phyloP scores from a whole-genome alignment of 2,888 invertebrate genomes.

The Cataglyphis cursor region DNA sequence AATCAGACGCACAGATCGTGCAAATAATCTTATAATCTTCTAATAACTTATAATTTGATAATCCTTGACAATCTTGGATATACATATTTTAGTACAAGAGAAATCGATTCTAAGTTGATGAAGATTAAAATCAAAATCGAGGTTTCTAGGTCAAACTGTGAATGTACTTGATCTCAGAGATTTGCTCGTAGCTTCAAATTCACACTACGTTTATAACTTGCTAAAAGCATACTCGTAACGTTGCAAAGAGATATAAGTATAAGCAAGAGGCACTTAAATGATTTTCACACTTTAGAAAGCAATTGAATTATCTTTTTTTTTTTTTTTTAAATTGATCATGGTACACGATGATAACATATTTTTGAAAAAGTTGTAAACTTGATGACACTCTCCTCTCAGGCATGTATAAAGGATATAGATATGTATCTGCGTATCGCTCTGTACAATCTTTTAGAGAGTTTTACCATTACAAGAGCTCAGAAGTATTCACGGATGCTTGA shows the following conservation, averaged over 20 bases:
- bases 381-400: conserved; percentile 12
- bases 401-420: conserved; percentile 4
- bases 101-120: not conserved
- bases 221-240: conserved; percentile 31
- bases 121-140: not conserved
- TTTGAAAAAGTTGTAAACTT: conserved; percentile 24
- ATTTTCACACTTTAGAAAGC: conserved; percentile 29
- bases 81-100: not conserved
- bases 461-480: conserved; percentile 5
- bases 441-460: conserved; percentile 1
- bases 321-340: conserved; percentile 9
- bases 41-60: not conserved
- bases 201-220: conserved; percentile 42
- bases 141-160: not conserved
- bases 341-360: conserved; percentile 31
- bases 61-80: not conserved
- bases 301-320: not conserved
- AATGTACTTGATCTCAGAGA: not conserved
- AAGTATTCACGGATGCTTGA: not conserved
- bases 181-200: conserved; percentile 37
- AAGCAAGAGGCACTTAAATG: conserved; percentile 16
- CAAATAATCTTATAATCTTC: not conserved
- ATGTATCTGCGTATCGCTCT: not conserved
- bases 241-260: not conserved
- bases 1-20: not conserved